Evolutionary conservation across 2,888 invertebrate species (phyloP).

Genomic region (Mythimna loreyi): DNA sequence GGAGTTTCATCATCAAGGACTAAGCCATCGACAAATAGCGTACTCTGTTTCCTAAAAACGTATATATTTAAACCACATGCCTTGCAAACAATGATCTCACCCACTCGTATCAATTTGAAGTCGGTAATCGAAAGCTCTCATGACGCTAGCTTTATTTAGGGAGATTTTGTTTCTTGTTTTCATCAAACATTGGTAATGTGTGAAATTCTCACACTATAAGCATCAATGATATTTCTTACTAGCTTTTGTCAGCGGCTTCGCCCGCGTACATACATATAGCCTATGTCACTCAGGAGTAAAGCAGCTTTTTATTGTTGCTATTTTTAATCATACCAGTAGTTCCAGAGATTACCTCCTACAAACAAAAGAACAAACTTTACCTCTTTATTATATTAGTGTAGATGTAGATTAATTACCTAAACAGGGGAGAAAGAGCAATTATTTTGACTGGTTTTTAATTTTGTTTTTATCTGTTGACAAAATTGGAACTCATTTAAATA

Average conservation of each 20-base stretch:
- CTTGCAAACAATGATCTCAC: slow-evolving; percentile 53
- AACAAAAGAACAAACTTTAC: no score
- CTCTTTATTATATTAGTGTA: no score
- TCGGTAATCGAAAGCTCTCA: slow-evolving; percentile 35
- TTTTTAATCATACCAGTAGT: no score
- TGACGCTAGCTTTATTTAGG: slow-evolving; percentile 46
- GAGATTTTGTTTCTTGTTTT: slow-evolving; percentile 31
- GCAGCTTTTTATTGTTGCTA: no score
- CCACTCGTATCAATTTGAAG: slow-evolving; percentile 48
- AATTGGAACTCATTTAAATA: slow-evolving; percentile 30
- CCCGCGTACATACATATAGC: no score
- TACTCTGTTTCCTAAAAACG: neutral
- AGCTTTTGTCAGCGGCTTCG: no score
- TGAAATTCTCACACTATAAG: neutral
- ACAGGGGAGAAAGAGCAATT: neutral
- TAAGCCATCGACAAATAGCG: neutral
- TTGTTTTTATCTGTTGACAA: neutral
- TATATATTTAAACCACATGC: slow-evolving; percentile 38
- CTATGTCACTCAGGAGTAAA: no score
- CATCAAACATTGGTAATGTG: slow-evolving; percentile 18
- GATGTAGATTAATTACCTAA: no score
- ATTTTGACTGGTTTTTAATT: neutral
- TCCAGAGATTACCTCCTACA: no score
- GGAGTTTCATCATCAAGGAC: neutral
- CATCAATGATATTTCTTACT: neutral